A percentile compares a stretch with the other conserved stretches of the same genome.
These are phyloP conservation scores for Ia io DNA, from an alignment of 2,113 vertebrate genomes.

Conservation along the genomic window DNA sequence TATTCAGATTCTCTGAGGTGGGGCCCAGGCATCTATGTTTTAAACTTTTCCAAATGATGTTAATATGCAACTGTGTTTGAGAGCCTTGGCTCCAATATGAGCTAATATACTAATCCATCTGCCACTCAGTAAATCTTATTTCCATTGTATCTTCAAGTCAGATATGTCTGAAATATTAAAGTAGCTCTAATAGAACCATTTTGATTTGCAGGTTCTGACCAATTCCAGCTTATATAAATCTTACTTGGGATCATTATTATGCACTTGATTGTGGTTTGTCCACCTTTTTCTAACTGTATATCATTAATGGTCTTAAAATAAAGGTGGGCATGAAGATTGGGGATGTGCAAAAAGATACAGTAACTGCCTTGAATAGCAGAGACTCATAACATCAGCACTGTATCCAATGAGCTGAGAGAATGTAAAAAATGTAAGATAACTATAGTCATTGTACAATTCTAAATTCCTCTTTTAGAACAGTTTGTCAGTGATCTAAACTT, in stretches of 20 bases:
- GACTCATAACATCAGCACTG: neutral
- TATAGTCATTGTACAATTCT: neutral
- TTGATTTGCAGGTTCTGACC: neutral
- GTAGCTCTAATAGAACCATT: neutral
- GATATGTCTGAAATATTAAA: slow-evolving; percentile 14
- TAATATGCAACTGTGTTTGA: neutral
- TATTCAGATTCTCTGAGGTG: neutral
- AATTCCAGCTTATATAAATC: slow-evolving; percentile 29
- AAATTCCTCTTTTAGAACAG: neutral
- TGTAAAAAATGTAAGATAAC: slow-evolving; percentile 12
- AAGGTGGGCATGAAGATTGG: neutral
- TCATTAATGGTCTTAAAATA: slow-evolving; percentile 1
- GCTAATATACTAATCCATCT: neutral
- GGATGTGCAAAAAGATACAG: neutral
- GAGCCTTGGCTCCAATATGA: neutral
- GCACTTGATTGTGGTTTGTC: neutral
- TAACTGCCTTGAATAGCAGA: neutral
- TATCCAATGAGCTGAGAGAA: neutral
- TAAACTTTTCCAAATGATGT: neutral
- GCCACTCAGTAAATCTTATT: neutral
- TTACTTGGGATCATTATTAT: slow-evolving; percentile 1
- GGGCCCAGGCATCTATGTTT: neutral
- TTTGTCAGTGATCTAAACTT: neutral
- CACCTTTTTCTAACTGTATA: neutral
- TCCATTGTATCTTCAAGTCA: neutral